Evolutionary conservation across 1,140 invertebrate species (phyloP).

Genomic region (Drosophila bipectinata): DNA sequence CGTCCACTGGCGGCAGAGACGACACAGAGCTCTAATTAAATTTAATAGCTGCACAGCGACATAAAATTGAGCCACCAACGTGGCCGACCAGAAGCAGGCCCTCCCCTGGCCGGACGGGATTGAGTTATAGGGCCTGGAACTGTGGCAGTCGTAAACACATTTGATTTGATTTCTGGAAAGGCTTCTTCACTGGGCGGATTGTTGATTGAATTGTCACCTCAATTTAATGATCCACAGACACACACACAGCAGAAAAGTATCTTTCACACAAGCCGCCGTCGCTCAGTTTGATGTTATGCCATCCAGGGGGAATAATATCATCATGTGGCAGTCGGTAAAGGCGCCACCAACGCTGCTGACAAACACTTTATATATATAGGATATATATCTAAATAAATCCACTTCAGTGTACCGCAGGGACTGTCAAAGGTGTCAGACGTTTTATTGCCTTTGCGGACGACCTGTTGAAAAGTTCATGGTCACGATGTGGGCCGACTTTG

Average conservation of each 20-base stretch:
- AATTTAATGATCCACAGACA: constrained; percentile 61
- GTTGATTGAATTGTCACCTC: constrained; percentile 81
- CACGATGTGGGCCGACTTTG: constrained; percentile 40
- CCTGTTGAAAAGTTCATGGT: constrained; percentile 79
- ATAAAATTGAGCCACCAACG: constrained; percentile 75
- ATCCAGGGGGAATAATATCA: constrained; percentile 8
- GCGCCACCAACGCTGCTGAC: constrained; percentile 58
- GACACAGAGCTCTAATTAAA: constrained; percentile 80
- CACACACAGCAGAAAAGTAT: constrained; percentile 5
- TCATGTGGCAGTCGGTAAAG: constrained; percentile 48
- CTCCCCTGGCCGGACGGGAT: neutral
- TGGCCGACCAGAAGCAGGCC: constrained; percentile 17
- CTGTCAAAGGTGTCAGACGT: constrained; percentile 76
- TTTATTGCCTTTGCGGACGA: constrained; percentile 68
- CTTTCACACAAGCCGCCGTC: constrained; percentile 50
- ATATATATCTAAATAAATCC: constrained; percentile 11
- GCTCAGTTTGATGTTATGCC: constrained; percentile 48
- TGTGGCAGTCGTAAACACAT: constrained; percentile 67
- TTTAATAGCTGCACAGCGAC: constrained; percentile 73
- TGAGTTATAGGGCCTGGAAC: neutral
- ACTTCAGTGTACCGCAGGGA: constrained; percentile 29
- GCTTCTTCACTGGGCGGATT: constrained; percentile 54
- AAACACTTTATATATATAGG: constrained; percentile 27
- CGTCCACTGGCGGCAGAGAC: constrained; percentile 52
- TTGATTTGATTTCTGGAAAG: constrained; percentile 80